Percentiles rank a stretch among this genome's conserved stretches.
phyloP scores from a whole-genome alignment of 2,797 vertebrate species.

The Antrozous pallidus region DNA sequence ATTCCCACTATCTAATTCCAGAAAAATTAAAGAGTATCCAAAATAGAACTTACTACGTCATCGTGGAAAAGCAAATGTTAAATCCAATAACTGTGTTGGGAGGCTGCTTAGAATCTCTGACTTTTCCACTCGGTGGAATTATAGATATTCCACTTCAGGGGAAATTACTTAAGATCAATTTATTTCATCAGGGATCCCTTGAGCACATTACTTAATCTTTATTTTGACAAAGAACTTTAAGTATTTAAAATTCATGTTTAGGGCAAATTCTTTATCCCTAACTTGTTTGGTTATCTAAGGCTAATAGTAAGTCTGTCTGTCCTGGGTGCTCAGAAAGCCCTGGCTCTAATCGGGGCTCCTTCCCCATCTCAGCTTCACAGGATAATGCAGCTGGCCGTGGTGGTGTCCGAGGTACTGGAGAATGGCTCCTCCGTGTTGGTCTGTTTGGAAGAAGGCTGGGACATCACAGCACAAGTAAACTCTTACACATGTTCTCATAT shows the following conservation, averaged over 20 bases:
- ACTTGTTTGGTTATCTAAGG: not conserved
- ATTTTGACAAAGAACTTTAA: constrained; percentile 31
- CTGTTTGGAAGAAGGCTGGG: constrained; percentile 99
- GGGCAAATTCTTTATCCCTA: not conserved
- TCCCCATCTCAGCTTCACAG: constrained; percentile 90
- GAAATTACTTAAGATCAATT: not conserved
- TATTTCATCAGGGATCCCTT: not conserved
- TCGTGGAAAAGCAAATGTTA: constrained; percentile 8
- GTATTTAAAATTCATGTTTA: not conserved
- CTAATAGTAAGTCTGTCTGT: not conserved
- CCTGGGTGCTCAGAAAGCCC: not conserved
- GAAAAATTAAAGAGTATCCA: not conserved
- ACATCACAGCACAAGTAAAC: constrained; percentile 95
- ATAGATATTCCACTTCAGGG: not conserved
- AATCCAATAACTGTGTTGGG: not conserved
- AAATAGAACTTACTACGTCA: constrained; percentile 22
- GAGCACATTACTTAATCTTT: constrained; percentile 38
- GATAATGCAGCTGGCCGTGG: constrained; percentile 92
- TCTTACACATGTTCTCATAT: constrained; percentile 44
- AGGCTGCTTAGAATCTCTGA: not conserved
- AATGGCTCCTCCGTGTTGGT: constrained; percentile 95
- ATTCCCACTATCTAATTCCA: not conserved
- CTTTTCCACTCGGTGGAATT: constrained; percentile 1
- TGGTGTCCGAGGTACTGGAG: constrained; percentile 94
- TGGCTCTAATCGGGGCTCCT: constrained; percentile 35